Evolutionary conservation across 2,888 invertebrate species (phyloP), one percentile per base, ranked within the genome.

Genomic region (Ferrisia virgata): DNA sequence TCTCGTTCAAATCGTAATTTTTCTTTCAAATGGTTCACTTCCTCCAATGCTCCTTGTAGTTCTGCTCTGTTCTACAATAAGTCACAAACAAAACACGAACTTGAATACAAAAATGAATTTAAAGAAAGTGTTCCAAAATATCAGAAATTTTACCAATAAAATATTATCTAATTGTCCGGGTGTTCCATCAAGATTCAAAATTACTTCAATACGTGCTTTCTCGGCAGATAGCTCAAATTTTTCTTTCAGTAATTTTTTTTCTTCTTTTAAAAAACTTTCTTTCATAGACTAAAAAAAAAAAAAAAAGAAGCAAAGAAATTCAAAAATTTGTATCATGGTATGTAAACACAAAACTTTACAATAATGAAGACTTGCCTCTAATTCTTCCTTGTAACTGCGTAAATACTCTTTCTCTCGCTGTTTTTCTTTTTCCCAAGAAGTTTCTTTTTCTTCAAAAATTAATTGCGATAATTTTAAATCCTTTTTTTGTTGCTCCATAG

Each of bases 41-140:
- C 84, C n/a, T 84, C 80, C 18, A 84, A 31, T 1, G 84, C 69
- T n/a, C 79, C 84, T 80, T 84, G 84, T 9, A 84, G 40, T 64
- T 84, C 80, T 15, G 84, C 84, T 69, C 64, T 79, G 22, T 43
- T 43, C 84, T 80, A 25, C 6, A 47, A 53, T 13, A 69, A 40
- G 18, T 2, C 58, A 1, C 2, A 31, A 39, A 31, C 0, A 72
- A 69, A 15, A 40, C 9, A 25, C n/a, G 9, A 72, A 15, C 11
- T 43, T 33, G 11, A 40, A 69, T 18, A 22, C 11, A 8, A 33
- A 33, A 0, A n/a, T 25, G 6, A 28, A 31, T 25, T 64, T 64
- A 28, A 36, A 31, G 2, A 33, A 76, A 18, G 9, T 8, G 11
- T 80, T 53, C 11, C 1, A 5, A 33, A 58, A 31, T 22, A 22